These are phyloP conservation scores for Chloroclystis v-ata DNA, from an alignment of 2,888 invertebrate species.

Conservation along the genomic window DNA sequence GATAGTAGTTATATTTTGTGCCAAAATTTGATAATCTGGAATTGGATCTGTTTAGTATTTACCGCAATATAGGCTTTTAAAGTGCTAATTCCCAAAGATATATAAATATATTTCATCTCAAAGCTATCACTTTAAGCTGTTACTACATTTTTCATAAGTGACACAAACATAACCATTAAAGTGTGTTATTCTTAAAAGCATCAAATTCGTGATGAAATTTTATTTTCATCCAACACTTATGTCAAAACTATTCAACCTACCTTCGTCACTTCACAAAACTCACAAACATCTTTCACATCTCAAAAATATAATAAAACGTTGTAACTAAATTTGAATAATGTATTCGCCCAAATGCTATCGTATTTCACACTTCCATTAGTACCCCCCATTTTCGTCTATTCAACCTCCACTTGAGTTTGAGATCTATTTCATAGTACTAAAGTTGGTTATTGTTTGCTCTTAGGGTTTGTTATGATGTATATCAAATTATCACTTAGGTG, in stretches of 20 bases:
- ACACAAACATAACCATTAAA: too few species aligned
- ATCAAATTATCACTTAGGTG: conserved; percentile 47
- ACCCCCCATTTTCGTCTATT: conserved; percentile 34
- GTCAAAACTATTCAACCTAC: conserved; percentile 7
- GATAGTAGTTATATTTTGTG: neutral
- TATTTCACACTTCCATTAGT: conserved; percentile 67
- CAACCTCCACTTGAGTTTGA: conserved; percentile 6
- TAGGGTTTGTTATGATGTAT: conserved; percentile 29
- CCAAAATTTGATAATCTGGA: too few species aligned
- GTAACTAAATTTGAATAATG: conserved; percentile 65
- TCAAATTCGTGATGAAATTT: neutral
- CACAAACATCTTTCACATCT: conserved; percentile 34
- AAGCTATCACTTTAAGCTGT: too few species aligned
- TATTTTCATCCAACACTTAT: conserved; percentile 2
- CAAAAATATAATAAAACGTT: conserved; percentile 46
- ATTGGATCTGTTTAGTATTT: too few species aligned
- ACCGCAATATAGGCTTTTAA: too few species aligned
- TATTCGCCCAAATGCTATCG: conserved; percentile 58
- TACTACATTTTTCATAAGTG: too few species aligned
- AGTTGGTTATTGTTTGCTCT: conserved; percentile 25
- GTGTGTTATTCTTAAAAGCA: too few species aligned
- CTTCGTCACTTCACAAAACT: conserved; percentile 11
- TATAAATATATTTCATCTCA: too few species aligned
- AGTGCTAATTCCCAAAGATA: too few species aligned
- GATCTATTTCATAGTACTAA: conserved; percentile 17